Percentiles rank a stretch among this genome's conserved stretches.
Conservation (phyloP, 2,113 vertebrate genomes). For the Dunckerocampus dactyliophorus region DNA sequence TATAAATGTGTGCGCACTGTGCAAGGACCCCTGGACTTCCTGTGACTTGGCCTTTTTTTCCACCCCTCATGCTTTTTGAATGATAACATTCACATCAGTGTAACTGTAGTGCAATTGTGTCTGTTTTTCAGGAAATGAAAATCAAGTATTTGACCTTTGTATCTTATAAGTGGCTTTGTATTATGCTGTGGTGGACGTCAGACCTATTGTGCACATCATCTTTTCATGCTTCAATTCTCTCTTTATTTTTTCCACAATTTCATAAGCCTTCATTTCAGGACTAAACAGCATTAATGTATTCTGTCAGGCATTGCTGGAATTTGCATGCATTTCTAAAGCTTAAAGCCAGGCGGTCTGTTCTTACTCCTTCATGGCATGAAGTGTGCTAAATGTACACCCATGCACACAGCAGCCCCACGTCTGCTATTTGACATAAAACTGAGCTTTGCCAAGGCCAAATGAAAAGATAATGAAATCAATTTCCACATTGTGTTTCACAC, state of each 20-base stretch:
- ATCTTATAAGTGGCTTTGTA: slow-evolving; percentile 60
- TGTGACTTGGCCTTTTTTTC: slow-evolving; percentile 50
- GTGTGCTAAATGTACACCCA: slow-evolving; percentile 64
- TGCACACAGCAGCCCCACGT: slow-evolving; percentile 23
- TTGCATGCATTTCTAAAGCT: slow-evolving; percentile 62
- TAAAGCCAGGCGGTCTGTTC: slow-evolving; percentile 44
- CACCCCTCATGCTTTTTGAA: slow-evolving; percentile 45
- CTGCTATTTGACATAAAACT: slow-evolving; percentile 52
- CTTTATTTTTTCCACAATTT: slow-evolving; percentile 23
- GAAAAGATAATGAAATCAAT: slow-evolving; percentile 76
- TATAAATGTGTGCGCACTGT: slow-evolving; percentile 60
- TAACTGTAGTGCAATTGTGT: slow-evolving; percentile 55
- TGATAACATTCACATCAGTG: slow-evolving; percentile 56
- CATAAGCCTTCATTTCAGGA: slow-evolving; percentile 38
- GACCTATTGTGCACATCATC: slow-evolving; percentile 17
- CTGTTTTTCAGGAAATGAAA: slow-evolving; percentile 65
- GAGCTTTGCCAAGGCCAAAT: slow-evolving; percentile 58
- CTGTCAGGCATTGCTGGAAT: slow-evolving; percentile 48
- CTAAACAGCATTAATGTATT: slow-evolving; percentile 57
- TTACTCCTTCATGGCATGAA: slow-evolving; percentile 47
- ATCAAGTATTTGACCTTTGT: slow-evolving; percentile 71
- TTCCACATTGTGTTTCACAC: slow-evolving; percentile 78
- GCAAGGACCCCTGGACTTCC: slow-evolving; percentile 43
- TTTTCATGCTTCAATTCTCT: slow-evolving; percentile 23
- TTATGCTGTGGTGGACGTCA: slow-evolving; percentile 41